phyloP scores from a whole-genome alignment of 2,888 invertebrate genomes.

The Bimastos eiseni region DNA sequence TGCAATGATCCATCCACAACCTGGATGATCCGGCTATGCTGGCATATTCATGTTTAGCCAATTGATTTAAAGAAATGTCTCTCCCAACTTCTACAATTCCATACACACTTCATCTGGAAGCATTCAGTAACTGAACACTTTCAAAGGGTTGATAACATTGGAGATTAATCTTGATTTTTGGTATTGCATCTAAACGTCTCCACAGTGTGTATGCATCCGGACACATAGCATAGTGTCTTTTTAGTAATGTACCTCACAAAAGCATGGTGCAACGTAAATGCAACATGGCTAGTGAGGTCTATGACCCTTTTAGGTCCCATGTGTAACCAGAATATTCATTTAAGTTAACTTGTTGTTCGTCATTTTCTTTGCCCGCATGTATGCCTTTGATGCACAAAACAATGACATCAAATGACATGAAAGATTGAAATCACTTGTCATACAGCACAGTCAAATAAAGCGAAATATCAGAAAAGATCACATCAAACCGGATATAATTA shows the following conservation, averaged over 20 bases:
- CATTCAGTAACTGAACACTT: background rate
- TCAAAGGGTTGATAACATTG: background rate
- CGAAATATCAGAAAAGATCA: background rate
- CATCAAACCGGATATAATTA: background rate
- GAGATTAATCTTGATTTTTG: background rate
- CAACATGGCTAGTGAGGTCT: background rate
- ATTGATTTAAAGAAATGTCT: background rate
- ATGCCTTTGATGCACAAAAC: background rate
- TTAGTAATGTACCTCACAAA: no score
- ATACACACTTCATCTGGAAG: background rate
- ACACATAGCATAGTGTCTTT: no score
- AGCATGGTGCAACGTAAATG: background rate
- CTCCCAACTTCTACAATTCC: background rate
- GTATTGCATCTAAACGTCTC: background rate
- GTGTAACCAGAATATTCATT: no score
- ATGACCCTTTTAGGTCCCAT: background rate
- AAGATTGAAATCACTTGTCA: background rate
- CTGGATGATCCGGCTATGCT: background rate
- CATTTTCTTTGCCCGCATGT: background rate
- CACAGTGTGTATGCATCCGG: background rate
- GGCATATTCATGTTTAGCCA: constrained; percentile 3
- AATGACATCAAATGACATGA: background rate
- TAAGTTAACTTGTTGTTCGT: no score
- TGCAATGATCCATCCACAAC: background rate
- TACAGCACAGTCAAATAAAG: no score